Evolutionary conservation across 2,113 vertebrate species (phyloP), one percentile per base, ranked within the genome.

Genomic region (Myxocyprinus asiaticus): DNA sequence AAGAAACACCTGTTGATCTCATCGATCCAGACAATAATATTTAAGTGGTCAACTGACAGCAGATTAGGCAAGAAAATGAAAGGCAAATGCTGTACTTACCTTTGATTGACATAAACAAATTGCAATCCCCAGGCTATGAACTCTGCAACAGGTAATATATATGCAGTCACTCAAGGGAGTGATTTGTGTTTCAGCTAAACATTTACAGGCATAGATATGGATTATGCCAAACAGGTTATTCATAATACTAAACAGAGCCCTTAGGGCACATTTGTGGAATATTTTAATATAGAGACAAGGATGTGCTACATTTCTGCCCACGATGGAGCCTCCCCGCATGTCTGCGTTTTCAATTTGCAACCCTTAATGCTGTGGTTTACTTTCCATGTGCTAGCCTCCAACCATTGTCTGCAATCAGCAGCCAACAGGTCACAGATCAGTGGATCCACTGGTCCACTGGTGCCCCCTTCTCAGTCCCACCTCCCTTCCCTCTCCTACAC

Each of bases 341-440:
- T 68, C 73, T 77, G 72, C 45, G 4, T 15, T 77, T 74, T 53
- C 75, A 64, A 67, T 33, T 83, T 83, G 67, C 77, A 80, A 76
- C 76, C 61, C 50, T 72, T 80, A 83, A 83, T 80, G 51, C 78
- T 22, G 67, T 76, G 67, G 72, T 79, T 83, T 83, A 66, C 77
- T 79, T 77, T 44, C 61, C 61, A 71, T 45, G 43, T 17, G 73
- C 77, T 5, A 66, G 48, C 22, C 22, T 33, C 22, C 22, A 33
- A 33, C 22, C 42, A 43, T 63, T 71, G 67, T 66, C 12, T 67
- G 64, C 56, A 67, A 68, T 71, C 71, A 22, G 45, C 53, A 51
- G 42, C 51, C 67, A 67, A 72, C 68, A 55, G 61, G 68, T 69
- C 82, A 4, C 14, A 67, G 72, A 81, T 81, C 73, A 76, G 59